Base-by-base conservation (phyloP, 2,888 invertebrate genomes). In the Lepetodrilus schrolli region DNA sequence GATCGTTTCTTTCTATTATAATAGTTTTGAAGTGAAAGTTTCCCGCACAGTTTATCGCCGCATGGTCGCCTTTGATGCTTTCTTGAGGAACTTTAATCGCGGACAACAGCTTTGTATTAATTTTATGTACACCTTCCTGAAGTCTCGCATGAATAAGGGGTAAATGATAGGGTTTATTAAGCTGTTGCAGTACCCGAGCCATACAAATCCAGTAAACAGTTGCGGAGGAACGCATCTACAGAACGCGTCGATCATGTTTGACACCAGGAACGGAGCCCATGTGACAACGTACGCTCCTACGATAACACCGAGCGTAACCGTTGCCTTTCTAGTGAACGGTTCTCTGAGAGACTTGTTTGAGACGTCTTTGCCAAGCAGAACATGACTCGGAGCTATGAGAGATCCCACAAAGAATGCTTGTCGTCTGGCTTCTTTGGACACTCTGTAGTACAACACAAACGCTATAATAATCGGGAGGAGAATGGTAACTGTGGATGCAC, bases 131-230 rank as follows among this genome's bases (percentile, higher is more conserved):
- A 87, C 85, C 70, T 84, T 84, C 21, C 87, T 72, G 72, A 87
- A 87, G 70, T 87, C 87, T 58, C 85, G 72, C 85, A 86, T 87
- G 43, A 87, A 84, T 37, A 87, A 80, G 0, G 86, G 86, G 75
- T 87, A 87, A 20, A 87, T 87, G 49, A 87, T 85, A 1, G 87
- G 87, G 66, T 87, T 87, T 37, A 85, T 78, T 17, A 86, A 75
- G 58, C 84, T 84, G 70, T 87, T 87, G 70, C 84, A 85, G 73
- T 83, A 87, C 2, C 87, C 87, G 10, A 87, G 75, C 87, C 87
- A 87, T 7, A 87, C 85, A 71, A 84, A 82, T 1, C 78, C 78
- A 1, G 77, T 75, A 74, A 87, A 85, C 0, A 86, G 13, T 69
- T 83, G 80, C 2, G 75, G 69, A 0, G 84, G 85, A 23, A 87